Evolutionary conservation across 2,113 vertebrate genomes (phyloP), one percentile per base, ranked within the genome.

Genomic region (Corapipo altera): DNA sequence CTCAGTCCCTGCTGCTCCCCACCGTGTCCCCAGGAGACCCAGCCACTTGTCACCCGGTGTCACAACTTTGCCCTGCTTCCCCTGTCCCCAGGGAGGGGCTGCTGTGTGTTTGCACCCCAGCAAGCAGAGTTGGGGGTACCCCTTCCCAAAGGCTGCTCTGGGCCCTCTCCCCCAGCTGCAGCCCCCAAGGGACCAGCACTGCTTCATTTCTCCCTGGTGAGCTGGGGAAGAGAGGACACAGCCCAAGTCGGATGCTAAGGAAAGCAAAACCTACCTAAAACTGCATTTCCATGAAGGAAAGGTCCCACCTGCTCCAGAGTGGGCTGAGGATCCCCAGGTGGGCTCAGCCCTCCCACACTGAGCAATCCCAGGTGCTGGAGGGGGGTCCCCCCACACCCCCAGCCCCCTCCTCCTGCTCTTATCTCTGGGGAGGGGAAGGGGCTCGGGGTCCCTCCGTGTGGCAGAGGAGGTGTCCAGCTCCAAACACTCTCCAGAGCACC

Each of bases 241-340:
- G 49, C 2, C 1, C 20, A n/a, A 7, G 32, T 0, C 35, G 27
- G 39, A 2, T 10, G 32, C 44, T 12, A 9, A 17, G 18, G 24
- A 52, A 23, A 43, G 15, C 24, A 77, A 58, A 52, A 43, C 43
- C 26, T 6, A 21, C 66, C 24, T 4, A 52, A 80, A 89, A 66
- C 1, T 2, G 44, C 5, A 13, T 64, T 83, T 69, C 32, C 24
- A 8, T 7, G 41, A 9, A 26, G 23, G 6, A 32, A 20, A 41
- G 3, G 4, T 30, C 67, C 46, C 80, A 30, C 59, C 13, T 8
- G 2, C 33, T 12, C 24, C 0, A 0, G 43, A n/a, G 52, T 18
- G n/a, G 71, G 37, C 24, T 22, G 74, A 44, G 61, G 49, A 27
- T 21, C 46, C 58, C 74, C 0, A 11, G 39, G 69, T 1, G 2